Conservation (phyloP, 2,888 invertebrate genomes). For the Dromius quadrimaculatus region DNA sequence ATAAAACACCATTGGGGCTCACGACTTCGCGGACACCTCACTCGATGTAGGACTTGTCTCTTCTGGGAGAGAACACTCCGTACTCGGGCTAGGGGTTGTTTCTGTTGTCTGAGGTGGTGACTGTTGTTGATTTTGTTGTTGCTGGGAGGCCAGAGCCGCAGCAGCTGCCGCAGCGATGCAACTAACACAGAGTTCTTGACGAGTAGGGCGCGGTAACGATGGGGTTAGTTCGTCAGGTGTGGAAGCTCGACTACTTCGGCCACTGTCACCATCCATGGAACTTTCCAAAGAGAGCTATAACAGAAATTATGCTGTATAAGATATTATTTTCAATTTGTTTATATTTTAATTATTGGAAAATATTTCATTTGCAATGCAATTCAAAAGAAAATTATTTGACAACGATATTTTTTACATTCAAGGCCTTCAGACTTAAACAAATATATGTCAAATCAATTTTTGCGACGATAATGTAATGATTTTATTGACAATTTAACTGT, state of each 20-base stretch:
- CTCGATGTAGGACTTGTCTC: too few species aligned
- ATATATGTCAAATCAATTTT: too few species aligned
- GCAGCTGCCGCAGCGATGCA: constrained; percentile 62
- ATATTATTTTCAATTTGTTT: too few species aligned
- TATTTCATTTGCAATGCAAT: too few species aligned
- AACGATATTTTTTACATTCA: too few species aligned
- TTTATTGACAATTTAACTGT: too few species aligned
- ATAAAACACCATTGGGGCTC: constrained; percentile 8
- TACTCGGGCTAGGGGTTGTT: constrained; percentile 24
- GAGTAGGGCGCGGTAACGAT: constrained; percentile 64
- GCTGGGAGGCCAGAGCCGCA: constrained; percentile 17
- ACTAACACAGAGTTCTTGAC: constrained; percentile 63
- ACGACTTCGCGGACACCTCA: too few species aligned
- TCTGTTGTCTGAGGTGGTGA: constrained; percentile 53
- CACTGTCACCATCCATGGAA: constrained; percentile 67
- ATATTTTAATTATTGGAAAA: too few species aligned
- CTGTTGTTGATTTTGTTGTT: constrained; percentile 54
- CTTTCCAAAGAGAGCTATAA: constrained; percentile 64
- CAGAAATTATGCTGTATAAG: too few species aligned
- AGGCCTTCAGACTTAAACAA: too few species aligned
- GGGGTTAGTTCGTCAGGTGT: constrained; percentile 76
- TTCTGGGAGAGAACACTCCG: neutral
- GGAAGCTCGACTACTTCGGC: constrained; percentile 73
- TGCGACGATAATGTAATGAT: too few species aligned
- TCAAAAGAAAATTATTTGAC: too few species aligned